Percentiles rank a stretch among this genome's conserved stretches.
Evolutionary conservation across 2,888 invertebrate genomes (phyloP).

Genomic region (Sympetrum striolatum): DNA sequence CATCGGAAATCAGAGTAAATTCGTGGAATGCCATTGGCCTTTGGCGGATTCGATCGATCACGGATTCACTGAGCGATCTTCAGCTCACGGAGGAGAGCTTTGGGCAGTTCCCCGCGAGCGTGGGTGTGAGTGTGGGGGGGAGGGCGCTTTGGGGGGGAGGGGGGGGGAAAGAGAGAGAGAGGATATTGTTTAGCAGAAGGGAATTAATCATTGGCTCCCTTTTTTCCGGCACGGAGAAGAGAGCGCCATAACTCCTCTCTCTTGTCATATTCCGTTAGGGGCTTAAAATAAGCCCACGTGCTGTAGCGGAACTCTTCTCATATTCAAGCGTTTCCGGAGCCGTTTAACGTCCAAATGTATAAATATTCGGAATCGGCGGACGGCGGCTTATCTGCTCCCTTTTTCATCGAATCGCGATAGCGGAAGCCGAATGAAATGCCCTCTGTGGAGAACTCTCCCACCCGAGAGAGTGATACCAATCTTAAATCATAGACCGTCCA

Average conservation of each 20-base stretch:
- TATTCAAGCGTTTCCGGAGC: conserved; percentile 35
- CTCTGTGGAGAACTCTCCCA: no score
- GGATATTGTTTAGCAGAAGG: background rate
- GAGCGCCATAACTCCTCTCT: conserved; percentile 21
- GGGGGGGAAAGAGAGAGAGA: background rate
- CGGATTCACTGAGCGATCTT: no score
- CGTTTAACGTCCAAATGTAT: conserved; percentile 23
- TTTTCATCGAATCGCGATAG: background rate
- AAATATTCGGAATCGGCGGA: conserved; percentile 1
- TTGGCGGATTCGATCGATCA: no score
- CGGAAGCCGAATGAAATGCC: background rate
- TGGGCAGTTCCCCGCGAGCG: background rate
- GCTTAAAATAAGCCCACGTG: conserved; percentile 28
- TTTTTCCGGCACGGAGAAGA: background rate
- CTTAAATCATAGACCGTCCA: background rate
- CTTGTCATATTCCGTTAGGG: conserved; percentile 35
- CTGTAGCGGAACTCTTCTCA: conserved; percentile 26
- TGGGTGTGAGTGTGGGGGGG: background rate
- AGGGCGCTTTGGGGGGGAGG: background rate
- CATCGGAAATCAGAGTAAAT: no score
- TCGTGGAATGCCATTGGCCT: no score
- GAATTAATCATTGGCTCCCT: background rate
- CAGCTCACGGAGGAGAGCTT: background rate
- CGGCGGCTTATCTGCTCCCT: background rate
- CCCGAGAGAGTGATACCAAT: no score